Conservation (phyloP, 1,140 invertebrate genomes). For the Drosophila paulistorum region DNA sequence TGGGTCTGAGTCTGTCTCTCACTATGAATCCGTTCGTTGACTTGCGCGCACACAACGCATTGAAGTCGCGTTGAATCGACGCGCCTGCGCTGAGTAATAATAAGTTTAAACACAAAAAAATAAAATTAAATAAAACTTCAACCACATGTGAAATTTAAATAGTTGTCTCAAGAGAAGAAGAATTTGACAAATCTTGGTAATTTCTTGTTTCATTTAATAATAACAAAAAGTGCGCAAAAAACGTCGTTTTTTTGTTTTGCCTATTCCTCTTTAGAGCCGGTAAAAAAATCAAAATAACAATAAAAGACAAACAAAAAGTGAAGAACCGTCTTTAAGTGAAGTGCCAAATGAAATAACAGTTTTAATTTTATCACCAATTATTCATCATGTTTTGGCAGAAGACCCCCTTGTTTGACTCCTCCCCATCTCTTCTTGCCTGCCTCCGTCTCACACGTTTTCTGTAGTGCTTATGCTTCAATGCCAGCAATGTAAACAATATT, state of each 20-base stretch:
- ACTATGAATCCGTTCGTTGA: constrained; percentile 82
- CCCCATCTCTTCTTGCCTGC: background rate
- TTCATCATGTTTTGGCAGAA: background rate
- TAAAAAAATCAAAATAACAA: background rate
- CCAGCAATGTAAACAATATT: constrained; percentile 15
- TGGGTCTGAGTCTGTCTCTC: constrained; percentile 38
- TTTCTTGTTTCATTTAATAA: background rate
- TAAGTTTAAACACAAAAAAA: constrained; percentile 27
- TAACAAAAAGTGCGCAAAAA: background rate
- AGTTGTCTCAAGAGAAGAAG: background rate
- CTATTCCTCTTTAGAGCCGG: background rate
- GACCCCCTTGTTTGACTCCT: background rate
- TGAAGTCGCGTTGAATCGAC: constrained; percentile 44
- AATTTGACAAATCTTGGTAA: constrained; percentile 10
- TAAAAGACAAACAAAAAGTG: background rate
- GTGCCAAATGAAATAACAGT: constrained; percentile 6
- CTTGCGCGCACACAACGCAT: constrained; percentile 54
- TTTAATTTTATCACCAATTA: constrained; percentile 6
- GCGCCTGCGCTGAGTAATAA: constrained; percentile 64
- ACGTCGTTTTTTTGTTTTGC: background rate
- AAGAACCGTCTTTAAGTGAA: constrained; percentile 12
- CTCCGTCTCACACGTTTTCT: background rate
- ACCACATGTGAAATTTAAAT: constrained; percentile 19
- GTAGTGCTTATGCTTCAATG: constrained; percentile 10
- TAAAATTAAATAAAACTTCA: constrained; percentile 31